Conservation (phyloP, 2,888 invertebrate genomes). For the Fragum sueziense region DNA sequence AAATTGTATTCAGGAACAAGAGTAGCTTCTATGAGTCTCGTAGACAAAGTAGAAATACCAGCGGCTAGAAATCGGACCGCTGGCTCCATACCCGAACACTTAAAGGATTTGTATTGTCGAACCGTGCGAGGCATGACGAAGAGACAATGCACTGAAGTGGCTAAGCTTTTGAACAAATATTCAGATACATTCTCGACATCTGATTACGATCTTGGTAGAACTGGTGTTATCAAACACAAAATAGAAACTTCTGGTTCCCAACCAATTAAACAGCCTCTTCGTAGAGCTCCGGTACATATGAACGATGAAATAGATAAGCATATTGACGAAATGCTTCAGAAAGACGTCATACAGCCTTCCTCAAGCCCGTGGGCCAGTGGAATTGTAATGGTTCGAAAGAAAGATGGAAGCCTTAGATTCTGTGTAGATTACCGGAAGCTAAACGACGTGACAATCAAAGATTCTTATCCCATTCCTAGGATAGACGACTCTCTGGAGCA, state of each 20-base stretch:
- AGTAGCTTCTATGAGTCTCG: neutral
- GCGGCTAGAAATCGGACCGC: neutral
- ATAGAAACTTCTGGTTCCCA: slow-evolving; percentile 1
- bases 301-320: slow-evolving; percentile 18
- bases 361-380: too few species aligned
- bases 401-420: neutral
- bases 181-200: slow-evolving; percentile 8
- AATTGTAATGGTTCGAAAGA: neutral
- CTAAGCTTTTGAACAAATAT: slow-evolving; percentile 11
- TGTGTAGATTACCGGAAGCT: neutral
- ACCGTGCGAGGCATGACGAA: neutral
- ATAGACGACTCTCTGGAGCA: neutral
- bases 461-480: neutral
- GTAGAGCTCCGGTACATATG: slow-evolving; percentile 27
- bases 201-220: slow-evolving; percentile 14
- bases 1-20: neutral
- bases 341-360: slow-evolving; percentile 30
- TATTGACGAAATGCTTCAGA: slow-evolving; percentile 1
- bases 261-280: slow-evolving; percentile 32
- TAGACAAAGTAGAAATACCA: neutral
- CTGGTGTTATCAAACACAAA: slow-evolving; percentile 5
- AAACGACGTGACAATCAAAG: neutral
- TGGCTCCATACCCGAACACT: neutral
- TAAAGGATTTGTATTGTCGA: neutral
- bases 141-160: neutral